A percentile compares a stretch with the other conserved stretches of the same genome.
These are phyloP conservation scores for Eristalinus sepulchralis DNA, from an alignment of 2,888 invertebrate genomes.

Conservation along the genomic window DNA sequence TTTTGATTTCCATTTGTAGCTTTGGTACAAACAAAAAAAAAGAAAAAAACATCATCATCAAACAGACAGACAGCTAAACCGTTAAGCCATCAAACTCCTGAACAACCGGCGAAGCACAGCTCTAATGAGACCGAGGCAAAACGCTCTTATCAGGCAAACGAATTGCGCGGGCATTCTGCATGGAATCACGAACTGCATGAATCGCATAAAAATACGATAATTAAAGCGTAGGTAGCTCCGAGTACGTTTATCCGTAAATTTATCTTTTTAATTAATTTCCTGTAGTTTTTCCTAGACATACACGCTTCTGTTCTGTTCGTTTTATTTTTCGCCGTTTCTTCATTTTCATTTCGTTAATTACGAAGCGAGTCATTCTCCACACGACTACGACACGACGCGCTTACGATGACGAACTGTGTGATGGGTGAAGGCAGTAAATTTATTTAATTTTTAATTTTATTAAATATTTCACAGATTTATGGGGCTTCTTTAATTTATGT, in stretches of 20 bases:
- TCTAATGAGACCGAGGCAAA: constrained; percentile 8
- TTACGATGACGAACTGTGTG: not conserved
- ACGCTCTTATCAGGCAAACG: constrained; percentile 32
- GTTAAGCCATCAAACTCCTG: not conserved
- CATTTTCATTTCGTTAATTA: not conserved
- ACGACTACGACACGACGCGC: not conserved
- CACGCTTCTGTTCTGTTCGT: not conserved
- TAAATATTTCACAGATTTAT: constrained; percentile 34
- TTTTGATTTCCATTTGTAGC: constrained; percentile 17
- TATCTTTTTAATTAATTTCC: constrained; percentile 45
- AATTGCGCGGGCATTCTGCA: not conserved
- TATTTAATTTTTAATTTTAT: constrained; percentile 36
- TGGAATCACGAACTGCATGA: constrained; percentile 29
- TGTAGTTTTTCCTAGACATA: not conserved
- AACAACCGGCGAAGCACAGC: constrained; percentile 5
- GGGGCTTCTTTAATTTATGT: constrained; percentile 11
- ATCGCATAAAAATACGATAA: constrained; percentile 27
- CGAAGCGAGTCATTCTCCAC: not conserved
- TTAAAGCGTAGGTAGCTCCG: constrained; percentile 34
- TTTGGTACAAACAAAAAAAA: not conserved
- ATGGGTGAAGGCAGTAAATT: constrained; percentile 23
- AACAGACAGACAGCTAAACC: not conserved
- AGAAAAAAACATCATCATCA: too few relatives aligned
- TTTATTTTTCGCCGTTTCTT: constrained; percentile 1
- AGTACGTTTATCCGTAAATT: constrained; percentile 8